Conservation (phyloP, 2,797 vertebrate genomes). For the Melanotaenia trifasciata region DNA sequence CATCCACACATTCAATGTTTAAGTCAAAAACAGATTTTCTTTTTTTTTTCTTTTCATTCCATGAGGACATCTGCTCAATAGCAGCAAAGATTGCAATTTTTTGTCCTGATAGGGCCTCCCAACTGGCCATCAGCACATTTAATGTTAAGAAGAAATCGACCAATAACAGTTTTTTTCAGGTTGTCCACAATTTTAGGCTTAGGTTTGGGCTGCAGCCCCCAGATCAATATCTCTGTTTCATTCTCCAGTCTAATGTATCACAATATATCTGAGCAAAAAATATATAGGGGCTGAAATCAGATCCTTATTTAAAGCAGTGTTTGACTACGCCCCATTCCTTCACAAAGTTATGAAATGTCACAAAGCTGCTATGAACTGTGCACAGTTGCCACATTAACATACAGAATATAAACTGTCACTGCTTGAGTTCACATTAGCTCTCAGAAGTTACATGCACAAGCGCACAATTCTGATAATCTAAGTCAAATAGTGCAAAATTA, state of each 20-base stretch:
- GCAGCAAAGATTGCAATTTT: constrained; percentile 74
- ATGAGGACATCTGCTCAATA: constrained; percentile 65
- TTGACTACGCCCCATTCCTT: constrained; percentile 4
- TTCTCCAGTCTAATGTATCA: constrained; percentile 47
- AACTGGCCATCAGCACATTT: constrained; percentile 66
- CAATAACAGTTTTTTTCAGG: constrained; percentile 66
- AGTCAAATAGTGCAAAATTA: constrained; percentile 32
- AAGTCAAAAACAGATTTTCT: constrained; percentile 63
- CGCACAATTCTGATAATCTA: constrained; percentile 36
- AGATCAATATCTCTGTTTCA: constrained; percentile 64
- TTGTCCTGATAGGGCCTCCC: constrained; percentile 65
- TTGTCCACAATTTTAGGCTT: constrained; percentile 54
- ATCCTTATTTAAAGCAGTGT: constrained; percentile 14
- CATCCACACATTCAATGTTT: constrained; percentile 13
- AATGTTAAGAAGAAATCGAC: constrained; percentile 73
- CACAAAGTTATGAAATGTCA: constrained; percentile 22
- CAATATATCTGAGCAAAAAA: constrained; percentile 35
- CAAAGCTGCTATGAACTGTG: neutral
- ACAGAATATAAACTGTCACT: constrained; percentile 23
- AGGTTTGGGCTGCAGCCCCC: constrained; percentile 44
- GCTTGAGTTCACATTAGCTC: constrained; percentile 1
- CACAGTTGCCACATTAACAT: constrained; percentile 34
- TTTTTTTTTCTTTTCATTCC: constrained; percentile 59
- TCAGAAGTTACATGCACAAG: constrained; percentile 12
- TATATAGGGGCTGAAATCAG: constrained; percentile 26